These are phyloP conservation scores for Eunapius fragilis DNA, from an alignment of 37 sponge, comb jelly and placozoan genomes.

Conservation along the genomic window DNA sequence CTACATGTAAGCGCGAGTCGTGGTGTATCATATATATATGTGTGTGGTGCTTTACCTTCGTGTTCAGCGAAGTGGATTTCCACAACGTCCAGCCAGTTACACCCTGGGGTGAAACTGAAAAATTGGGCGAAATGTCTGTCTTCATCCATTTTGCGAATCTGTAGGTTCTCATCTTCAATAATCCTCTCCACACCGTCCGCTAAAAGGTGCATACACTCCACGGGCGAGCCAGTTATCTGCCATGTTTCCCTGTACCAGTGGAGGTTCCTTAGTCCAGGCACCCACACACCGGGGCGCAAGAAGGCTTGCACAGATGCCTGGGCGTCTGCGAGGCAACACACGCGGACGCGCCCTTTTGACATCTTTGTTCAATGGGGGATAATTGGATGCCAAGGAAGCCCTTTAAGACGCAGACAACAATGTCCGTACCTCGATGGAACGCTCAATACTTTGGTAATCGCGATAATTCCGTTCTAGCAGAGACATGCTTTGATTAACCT, in stretches of 20 bases:
- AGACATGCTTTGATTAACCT: neutral
- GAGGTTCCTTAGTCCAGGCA: constrained; percentile 65
- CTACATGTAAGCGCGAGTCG: neutral
- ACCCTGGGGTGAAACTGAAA: constrained; percentile 53
- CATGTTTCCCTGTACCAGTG: constrained; percentile 65
- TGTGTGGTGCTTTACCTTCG: constrained; percentile 11
- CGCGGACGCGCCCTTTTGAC: neutral
- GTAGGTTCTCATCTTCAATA: constrained; percentile 28
- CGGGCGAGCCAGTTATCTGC: constrained; percentile 23
- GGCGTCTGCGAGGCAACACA: constrained; percentile 36
- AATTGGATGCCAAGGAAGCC: neutral
- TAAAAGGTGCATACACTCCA: constrained; percentile 33
- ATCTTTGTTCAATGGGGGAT: no score
- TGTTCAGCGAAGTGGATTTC: constrained; percentile 52
- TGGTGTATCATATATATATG: no score
- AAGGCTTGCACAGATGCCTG: constrained; percentile 79
- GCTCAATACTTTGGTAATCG: neutral
- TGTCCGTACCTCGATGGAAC: neutral
- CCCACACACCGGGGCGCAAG: constrained; percentile 72
- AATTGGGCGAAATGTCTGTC: constrained; percentile 29
- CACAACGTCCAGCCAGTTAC: constrained; percentile 83
- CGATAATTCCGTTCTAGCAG: neutral
- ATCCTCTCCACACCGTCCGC: constrained; percentile 33
- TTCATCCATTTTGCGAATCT: constrained; percentile 36
- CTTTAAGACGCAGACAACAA: neutral